A percentile compares a stretch with the other conserved stretches of the same genome.
Evolutionary conservation across 2,888 invertebrate genomes (phyloP).

Genomic region (Cryptophagus acutangulus): DNA sequence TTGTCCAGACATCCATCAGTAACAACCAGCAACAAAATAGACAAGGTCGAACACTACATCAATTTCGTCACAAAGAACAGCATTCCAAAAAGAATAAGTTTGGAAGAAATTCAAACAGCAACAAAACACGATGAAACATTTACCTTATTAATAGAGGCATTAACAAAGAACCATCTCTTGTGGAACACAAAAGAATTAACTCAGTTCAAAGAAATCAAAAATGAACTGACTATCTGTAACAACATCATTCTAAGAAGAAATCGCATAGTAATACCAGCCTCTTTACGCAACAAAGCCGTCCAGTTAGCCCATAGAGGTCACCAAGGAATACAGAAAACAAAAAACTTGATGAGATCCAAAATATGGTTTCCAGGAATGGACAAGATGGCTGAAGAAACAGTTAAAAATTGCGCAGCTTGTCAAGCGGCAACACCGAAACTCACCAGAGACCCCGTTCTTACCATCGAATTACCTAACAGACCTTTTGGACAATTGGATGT

Average conservation of each 20-base stretch:
- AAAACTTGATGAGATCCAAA: conserved; percentile 18
- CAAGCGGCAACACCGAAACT: neutral
- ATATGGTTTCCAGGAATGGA: conserved; percentile 21
- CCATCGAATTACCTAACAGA: neutral
- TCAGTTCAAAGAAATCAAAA: conserved; percentile 8
- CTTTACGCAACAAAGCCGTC: conserved; percentile 9
- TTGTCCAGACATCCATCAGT: conserved; percentile 9
- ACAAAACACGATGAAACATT: conserved; percentile 4
- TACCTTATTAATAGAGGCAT: conserved; percentile 1
- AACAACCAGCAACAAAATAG: neutral
- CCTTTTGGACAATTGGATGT: conserved; percentile 15
- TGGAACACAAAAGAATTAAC: conserved; percentile 5
- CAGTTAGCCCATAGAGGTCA: conserved; percentile 20
- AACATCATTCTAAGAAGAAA: conserved; percentile 9
- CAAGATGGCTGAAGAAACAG: neutral
- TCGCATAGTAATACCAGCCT: conserved; percentile 5
- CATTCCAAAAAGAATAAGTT: conserved; percentile 1
- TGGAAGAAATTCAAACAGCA: conserved; percentile 6
- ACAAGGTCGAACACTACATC: conserved; percentile 6
- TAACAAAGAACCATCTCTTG: neutral
- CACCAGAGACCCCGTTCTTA: neutral
- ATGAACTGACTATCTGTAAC: conserved; percentile 8
- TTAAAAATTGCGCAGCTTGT: conserved; percentile 2
- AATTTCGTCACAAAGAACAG: conserved; percentile 2
- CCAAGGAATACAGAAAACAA: conserved; percentile 17